These are phyloP conservation scores for Lophochroa leadbeateri DNA, from an alignment of 2,113 vertebrate species.

Conservation along the genomic window DNA sequence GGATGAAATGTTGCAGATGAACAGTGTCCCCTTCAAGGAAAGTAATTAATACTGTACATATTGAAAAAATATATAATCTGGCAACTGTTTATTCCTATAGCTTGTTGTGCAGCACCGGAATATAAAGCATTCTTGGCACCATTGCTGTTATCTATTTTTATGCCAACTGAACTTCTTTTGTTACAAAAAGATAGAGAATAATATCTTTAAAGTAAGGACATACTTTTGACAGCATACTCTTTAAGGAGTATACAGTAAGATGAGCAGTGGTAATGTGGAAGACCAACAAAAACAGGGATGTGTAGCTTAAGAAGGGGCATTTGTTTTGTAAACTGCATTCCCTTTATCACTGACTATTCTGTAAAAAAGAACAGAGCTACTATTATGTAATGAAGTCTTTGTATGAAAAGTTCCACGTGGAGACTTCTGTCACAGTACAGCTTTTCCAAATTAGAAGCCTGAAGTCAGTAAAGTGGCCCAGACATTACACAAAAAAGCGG, in stretches of 20 bases:
- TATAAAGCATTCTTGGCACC: neutral
- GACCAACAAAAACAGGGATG: neutral
- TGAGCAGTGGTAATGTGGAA: neutral
- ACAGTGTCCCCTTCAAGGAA: slow-evolving; percentile 22
- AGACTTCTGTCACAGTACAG: neutral
- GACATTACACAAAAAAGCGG: neutral
- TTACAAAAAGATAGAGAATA: neutral
- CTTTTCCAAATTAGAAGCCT: neutral
- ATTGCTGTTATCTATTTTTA: neutral
- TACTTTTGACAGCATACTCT: neutral
- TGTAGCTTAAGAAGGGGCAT: neutral
- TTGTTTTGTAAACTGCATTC: neutral
- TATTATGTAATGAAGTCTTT: neutral
- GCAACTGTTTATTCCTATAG: neutral
- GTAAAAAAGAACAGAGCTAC: neutral
- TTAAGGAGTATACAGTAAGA: neutral
- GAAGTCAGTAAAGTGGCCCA: neutral
- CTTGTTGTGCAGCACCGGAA: neutral
- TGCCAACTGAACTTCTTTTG: neutral
- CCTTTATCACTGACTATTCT: neutral
- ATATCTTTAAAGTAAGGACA: neutral
- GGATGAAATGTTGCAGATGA: slow-evolving; percentile 64
- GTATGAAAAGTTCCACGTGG: neutral
- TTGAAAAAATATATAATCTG: neutral
- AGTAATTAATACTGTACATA: slow-evolving; percentile 1